Conservation (phyloP, 2,113 vertebrate species). For the Grammatotria lemairii region DNA sequence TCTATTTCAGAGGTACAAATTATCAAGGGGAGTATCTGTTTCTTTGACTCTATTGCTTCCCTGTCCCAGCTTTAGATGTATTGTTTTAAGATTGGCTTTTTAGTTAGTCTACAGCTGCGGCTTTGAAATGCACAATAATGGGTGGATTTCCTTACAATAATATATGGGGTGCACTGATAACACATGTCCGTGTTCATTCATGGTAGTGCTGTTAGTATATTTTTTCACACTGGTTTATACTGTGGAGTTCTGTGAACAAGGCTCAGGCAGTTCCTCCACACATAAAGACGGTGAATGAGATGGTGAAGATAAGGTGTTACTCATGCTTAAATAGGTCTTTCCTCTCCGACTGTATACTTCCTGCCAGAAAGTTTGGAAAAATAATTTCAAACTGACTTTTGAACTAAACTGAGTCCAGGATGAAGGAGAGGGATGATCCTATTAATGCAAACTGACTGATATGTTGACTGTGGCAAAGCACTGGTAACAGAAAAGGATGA, state of each 20-base stretch:
- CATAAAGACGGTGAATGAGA: background rate
- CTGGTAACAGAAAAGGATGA: background rate
- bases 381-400: background rate
- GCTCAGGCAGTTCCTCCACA: background rate
- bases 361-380: background rate
- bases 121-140: constrained; percentile 53
- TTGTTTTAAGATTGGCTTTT: constrained; percentile 48
- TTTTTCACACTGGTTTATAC: background rate
- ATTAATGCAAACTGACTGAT: background rate
- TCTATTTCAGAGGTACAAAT: constrained; percentile 36
- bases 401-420: background rate
- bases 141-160: constrained; percentile 52
- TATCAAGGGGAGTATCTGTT: constrained; percentile 10
- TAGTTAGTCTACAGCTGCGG: constrained; percentile 1
- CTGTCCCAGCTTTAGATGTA: constrained; percentile 42
- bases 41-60: background rate
- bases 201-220: background rate
- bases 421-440: background rate
- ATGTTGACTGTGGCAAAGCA: background rate
- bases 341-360: background rate
- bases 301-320: background rate
- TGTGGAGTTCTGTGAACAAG: background rate
- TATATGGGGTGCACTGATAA: constrained; percentile 25
- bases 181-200: background rate
- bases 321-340: background rate